A percentile compares a stretch with the other conserved stretches of the same genome.
These are phyloP conservation scores for Phrixothrix hirtus DNA, from an alignment of 2,888 invertebrate genomes.

Conservation along the genomic window DNA sequence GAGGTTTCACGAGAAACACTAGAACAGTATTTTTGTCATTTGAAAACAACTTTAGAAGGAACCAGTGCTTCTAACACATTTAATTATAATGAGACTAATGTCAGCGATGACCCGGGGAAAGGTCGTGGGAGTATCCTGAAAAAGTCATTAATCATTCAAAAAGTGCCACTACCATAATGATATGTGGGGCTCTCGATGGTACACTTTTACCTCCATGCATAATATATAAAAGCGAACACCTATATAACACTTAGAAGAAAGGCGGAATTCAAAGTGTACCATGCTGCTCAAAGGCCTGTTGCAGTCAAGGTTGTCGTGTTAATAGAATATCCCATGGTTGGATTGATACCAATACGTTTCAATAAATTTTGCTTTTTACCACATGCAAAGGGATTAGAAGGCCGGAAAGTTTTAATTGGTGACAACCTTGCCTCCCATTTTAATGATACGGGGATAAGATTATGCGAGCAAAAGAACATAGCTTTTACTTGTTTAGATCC, in stretches of 20 bases:
- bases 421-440: no score
- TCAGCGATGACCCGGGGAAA: conserved; percentile 43
- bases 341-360: no score
- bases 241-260: conserved; percentile 44
- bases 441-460: no score
- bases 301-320: no score
- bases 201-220: conserved; percentile 39
- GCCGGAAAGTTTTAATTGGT: no score
- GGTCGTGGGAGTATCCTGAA: conserved; percentile 27
- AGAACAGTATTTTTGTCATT: conserved; percentile 9
- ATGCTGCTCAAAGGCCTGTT: no score
- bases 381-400: no score
- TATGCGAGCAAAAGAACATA: no score
- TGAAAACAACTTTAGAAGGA: conserved; percentile 1
- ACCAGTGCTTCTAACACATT: conserved; percentile 15
- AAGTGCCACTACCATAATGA: conserved; percentile 41
- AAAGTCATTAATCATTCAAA: conserved; percentile 10
- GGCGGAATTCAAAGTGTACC: no score
- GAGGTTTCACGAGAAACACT: conserved; percentile 4
- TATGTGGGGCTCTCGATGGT: conserved; percentile 39
- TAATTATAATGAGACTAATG: conserved; percentile 35
- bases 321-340: no score
- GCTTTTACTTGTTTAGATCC: no score
- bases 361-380: no score
- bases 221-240: conserved; percentile 10